Conservation (phyloP, 53 echinoderm and acorn worm genomes). For the Stichopus horrens region DNA sequence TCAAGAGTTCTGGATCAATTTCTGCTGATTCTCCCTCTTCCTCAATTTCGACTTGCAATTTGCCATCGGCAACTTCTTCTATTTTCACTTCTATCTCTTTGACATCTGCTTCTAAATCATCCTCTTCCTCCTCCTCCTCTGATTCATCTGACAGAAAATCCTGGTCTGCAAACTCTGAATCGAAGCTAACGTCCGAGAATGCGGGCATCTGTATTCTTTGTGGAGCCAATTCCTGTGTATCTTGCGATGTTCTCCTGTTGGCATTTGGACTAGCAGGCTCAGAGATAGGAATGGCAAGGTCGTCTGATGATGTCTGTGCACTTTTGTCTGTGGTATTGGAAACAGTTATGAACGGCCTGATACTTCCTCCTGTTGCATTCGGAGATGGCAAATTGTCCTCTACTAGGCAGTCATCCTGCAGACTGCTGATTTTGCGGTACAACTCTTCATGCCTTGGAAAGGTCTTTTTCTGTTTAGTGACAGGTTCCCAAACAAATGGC, state of each 20-base stretch:
- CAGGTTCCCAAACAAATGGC: slow-evolving; percentile 36
- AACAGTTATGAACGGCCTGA: background rate
- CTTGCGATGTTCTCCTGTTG: background rate
- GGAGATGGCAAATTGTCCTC: background rate
- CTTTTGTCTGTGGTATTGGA: background rate
- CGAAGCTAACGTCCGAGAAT: slow-evolving; percentile 91
- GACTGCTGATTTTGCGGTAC: background rate
- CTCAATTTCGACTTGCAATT: background rate
- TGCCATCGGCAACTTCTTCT: background rate
- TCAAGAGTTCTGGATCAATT: slow-evolving; percentile 69
- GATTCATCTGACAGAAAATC: slow-evolving; percentile 43
- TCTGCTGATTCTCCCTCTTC: background rate
- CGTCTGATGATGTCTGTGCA: background rate
- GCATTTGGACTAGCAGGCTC: background rate
- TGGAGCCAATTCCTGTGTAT: slow-evolving; percentile 4
- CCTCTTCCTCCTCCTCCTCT: slow-evolving; percentile 42
- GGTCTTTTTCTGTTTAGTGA: slow-evolving; percentile 34
- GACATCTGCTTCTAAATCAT: slow-evolving; percentile 51
- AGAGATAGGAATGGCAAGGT: background rate
- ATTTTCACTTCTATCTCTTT: slow-evolving; percentile 13
- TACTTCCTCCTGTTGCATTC: background rate
- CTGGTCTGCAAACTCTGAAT: slow-evolving; percentile 65
- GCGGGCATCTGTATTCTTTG: slow-evolving; percentile 47
- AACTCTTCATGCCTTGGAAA: slow-evolving; percentile 2
- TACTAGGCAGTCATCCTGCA: background rate